Percentiles rank a stretch among this genome's conserved stretches.
These are phyloP conservation scores for Pimpla rufipes DNA, from an alignment of 2,888 invertebrate genomes.

Conservation along the genomic window DNA sequence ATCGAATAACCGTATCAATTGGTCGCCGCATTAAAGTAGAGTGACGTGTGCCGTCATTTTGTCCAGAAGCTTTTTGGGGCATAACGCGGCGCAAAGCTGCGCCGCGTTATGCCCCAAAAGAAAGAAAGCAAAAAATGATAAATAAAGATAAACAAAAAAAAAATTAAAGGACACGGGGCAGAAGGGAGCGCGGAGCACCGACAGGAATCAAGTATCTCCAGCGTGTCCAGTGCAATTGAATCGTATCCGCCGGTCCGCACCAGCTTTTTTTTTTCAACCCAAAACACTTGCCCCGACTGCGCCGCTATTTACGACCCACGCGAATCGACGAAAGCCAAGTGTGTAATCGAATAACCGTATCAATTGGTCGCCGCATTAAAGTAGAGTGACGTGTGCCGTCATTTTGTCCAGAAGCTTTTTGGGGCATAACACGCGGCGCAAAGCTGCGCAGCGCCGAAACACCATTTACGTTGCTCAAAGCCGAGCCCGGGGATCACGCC, in stretches of 20 bases:
- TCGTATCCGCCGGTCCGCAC: too few species aligned
- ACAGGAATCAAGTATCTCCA: conserved; percentile 32
- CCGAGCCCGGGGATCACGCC: conserved; percentile 75
- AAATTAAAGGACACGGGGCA: conserved; percentile 14
- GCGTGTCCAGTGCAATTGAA: conserved; percentile 18
- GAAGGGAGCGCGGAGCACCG: conserved; percentile 19
- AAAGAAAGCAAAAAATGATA: conserved; percentile 38
- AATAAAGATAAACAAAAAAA: too few species aligned
- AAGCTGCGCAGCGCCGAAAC: conserved; percentile 66
- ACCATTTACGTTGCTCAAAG: conserved; percentile 74
- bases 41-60: conserved; percentile 1
- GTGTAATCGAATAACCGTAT: conserved; percentile 21
- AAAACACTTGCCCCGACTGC: neutral
- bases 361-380: neutral
- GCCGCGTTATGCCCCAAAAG: too few species aligned
- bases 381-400: neutral
- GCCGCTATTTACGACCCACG: neutral
- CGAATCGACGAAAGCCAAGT: neutral
- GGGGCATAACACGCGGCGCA: neutral
- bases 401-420: conserved; percentile 6
- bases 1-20: conserved; percentile 20
- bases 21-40: neutral
- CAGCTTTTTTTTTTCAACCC: neutral
- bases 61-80: conserved; percentile 11
- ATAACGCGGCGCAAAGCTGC: too few species aligned